Conservation (phyloP, 2,888 invertebrate species). For the Drosophila neoperkinsi region DNA sequence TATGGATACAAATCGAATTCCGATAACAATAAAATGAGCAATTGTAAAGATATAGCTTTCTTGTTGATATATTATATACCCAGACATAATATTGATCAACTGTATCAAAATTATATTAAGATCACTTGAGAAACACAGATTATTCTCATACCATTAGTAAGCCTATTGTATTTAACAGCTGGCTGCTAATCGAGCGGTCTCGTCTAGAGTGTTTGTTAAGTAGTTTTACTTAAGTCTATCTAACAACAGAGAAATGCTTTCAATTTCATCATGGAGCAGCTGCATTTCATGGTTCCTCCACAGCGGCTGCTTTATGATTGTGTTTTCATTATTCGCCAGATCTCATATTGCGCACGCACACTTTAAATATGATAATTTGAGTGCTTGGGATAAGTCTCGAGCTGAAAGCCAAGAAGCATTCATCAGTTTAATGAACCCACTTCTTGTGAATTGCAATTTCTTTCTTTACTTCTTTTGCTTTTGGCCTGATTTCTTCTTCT, state of each 20-base stretch:
- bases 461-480: conserved; percentile 23
- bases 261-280: not conserved
- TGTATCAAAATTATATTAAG: not conserved
- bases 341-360: not conserved
- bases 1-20: not conserved
- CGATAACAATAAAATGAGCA: not conserved
- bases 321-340: conserved; percentile 1
- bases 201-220: not conserved
- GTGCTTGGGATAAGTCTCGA: conserved; percentile 9
- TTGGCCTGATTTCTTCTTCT: conserved; percentile 34
- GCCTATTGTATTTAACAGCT: not conserved
- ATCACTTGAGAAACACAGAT: not conserved
- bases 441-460: conserved; percentile 50
- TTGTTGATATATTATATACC: not conserved
- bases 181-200: not conserved
- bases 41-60: not conserved
- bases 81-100: not conserved
- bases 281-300: not conserved
- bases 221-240: not conserved
- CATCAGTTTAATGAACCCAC: conserved; percentile 60
- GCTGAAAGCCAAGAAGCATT: conserved; percentile 22
- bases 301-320: not conserved
- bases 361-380: conserved; percentile 9
- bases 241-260: not conserved
- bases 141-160: not conserved